Percentiles rank a stretch among this genome's conserved stretches.
phyloP scores from a whole-genome alignment of 2,797 vertebrate genomes.

The Clarias pachynema region DNA sequence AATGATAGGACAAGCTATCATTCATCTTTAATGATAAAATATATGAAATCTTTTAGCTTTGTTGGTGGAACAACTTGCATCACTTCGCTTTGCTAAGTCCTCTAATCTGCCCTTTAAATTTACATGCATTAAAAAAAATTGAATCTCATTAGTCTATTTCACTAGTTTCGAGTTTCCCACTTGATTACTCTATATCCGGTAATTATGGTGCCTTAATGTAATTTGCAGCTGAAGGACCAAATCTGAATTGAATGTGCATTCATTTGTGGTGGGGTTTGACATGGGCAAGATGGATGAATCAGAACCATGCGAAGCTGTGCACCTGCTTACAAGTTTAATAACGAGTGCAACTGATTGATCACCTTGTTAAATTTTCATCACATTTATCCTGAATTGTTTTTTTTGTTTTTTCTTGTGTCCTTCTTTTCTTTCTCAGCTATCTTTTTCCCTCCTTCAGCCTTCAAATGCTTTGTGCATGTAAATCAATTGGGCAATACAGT shows the following conservation, averaged over 20 bases:
- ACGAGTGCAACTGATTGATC: constrained; percentile 57
- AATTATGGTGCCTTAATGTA: constrained; percentile 57
- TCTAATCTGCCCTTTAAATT: not conserved
- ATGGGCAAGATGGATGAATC: constrained; percentile 50
- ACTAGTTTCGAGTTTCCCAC: constrained; percentile 43
- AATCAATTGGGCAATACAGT: not conserved
- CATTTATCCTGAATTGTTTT: constrained; percentile 29
- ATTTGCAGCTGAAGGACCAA: constrained; percentile 41
- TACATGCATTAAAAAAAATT: not conserved
- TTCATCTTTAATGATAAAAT: not conserved
- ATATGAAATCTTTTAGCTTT: not conserved
- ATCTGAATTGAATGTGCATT: constrained; percentile 48
- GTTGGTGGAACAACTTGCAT: not conserved
- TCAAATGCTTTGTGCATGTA: not conserved
- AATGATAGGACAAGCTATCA: not conserved
- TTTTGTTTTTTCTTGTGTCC: not conserved
- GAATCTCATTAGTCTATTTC: constrained; percentile 44
- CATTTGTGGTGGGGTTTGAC: constrained; percentile 48
- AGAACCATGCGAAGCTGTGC: constrained; percentile 34
- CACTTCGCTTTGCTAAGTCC: not conserved
- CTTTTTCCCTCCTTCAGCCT: not conserved
- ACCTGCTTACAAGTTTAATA: constrained; percentile 41
- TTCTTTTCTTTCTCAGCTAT: not conserved
- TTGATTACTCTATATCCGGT: constrained; percentile 47
- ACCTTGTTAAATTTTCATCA: constrained; percentile 42